Evolutionary conservation across 1,140 invertebrate genomes (phyloP).

Genomic region (Atta colombica): DNA sequence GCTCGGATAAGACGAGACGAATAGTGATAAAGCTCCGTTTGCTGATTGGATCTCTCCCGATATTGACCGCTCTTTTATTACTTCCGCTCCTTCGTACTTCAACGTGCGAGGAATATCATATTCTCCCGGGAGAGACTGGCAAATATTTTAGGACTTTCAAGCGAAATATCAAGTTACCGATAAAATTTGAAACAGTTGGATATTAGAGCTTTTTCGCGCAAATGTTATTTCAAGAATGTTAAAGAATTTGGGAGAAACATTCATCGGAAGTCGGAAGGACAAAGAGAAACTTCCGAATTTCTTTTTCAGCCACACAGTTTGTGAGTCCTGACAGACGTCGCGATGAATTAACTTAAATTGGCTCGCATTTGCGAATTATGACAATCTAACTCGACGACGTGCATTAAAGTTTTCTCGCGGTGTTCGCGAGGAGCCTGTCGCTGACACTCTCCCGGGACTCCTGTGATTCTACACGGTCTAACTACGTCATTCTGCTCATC

Average conservation of each 20-base stretch:
- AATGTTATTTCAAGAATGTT: not conserved
- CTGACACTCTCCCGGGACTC: constrained; percentile 24
- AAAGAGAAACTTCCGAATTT: not conserved
- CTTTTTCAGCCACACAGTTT: not conserved
- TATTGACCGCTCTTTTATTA: constrained; percentile 62
- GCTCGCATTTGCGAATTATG: constrained; percentile 35
- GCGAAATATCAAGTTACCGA: constrained; percentile 33
- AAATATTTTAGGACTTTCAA: constrained; percentile 37
- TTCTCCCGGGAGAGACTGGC: constrained; percentile 17
- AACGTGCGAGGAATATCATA: constrained; percentile 53
- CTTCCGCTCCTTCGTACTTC: constrained; percentile 50
- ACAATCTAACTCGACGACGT: constrained; percentile 35
- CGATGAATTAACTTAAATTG: constrained; percentile 58
- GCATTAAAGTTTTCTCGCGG: constrained; percentile 52
- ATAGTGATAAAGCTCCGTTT: constrained; percentile 56
- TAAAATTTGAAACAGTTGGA: constrained; percentile 44
- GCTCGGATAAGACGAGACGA: constrained; percentile 38
- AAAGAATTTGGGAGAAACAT: not conserved
- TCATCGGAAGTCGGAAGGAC: not conserved
- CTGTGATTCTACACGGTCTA: constrained; percentile 22
- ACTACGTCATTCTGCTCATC: constrained; percentile 34
- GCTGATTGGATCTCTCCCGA: constrained; percentile 56
- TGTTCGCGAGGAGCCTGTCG: constrained; percentile 26
- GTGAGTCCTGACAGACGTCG: constrained; percentile 13
- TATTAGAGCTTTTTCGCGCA: not conserved